Base-by-base conservation (phyloP, 2,113 vertebrate species). In the Hystrix cristata region DNA sequence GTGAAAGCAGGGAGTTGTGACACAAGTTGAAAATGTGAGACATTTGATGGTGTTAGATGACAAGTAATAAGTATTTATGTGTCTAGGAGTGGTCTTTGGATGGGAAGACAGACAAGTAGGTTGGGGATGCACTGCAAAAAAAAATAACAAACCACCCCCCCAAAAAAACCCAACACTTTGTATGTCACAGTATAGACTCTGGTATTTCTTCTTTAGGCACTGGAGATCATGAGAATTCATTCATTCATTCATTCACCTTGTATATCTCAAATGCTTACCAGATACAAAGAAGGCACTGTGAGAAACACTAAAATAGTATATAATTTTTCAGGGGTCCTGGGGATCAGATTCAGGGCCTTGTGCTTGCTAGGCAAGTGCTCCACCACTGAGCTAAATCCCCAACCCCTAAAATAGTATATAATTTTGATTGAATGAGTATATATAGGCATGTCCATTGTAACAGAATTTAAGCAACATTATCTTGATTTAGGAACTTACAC, bases 1-100 rank as follows among this genome's bases (percentile, higher is more conserved):
- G 48, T 82, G 82, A 95, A 95, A 96, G 76, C n/a, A 67, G 25
- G 38, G 27, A 82, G 31, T 46, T 94, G 65, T 59, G 76, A 92
- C 85, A 78, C 79, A 88, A 29, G 59, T 78, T 93, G 89, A 86
- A 84, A 92, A 48, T 2, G 51, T 7, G 27, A 93, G 53, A 90
- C 53, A 67, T 27, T 16, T 23, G 46, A 71, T 87, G 27, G 25
- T 48, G 51, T 59, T 10, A 64, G 14, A 87, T 38, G 43, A 60
- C 19, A n/a, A 74, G n/a, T 21, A 59, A 18, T 65, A 72, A 1
- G n/a, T 1, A 3, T 14, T 43, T 64, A 55, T 29, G 85, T 38
- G 29, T 38, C 8, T 7, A 3, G 34, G 3, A 53, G 7, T 53
- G 7, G 43, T 51, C 53, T 80, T 21, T 53, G 55, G 34, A 53